Percentiles rank a stretch among this genome's conserved stretches.
Conservation (phyloP, 2,113 vertebrate genomes). For the Thymallus thymallus region DNA sequence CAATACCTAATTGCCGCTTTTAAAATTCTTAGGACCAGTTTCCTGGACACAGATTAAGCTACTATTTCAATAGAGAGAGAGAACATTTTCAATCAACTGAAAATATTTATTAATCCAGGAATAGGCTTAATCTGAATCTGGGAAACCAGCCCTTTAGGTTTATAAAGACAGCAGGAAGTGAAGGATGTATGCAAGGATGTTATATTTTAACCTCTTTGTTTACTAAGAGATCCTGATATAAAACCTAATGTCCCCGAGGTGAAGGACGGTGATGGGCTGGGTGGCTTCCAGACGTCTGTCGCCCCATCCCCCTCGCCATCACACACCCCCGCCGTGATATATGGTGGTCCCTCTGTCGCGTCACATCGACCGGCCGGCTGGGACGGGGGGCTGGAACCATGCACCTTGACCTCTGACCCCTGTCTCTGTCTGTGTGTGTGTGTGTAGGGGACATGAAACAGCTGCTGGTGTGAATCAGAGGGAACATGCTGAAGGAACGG, state of each 20-base stretch:
- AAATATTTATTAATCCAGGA: no score
- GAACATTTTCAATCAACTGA: no score
- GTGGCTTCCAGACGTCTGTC: slow-evolving; percentile 34
- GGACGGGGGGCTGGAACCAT: slow-evolving; percentile 51
- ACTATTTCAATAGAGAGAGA: no score
- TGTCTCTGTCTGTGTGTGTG: slow-evolving; percentile 25
- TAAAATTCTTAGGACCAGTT: no score
- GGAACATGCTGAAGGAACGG: slow-evolving; percentile 90
- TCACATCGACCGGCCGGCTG: slow-evolving; percentile 71
- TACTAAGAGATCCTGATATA: no score
- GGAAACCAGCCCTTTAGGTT: no score
- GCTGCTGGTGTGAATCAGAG: slow-evolving; percentile 93
- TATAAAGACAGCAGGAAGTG: no score
- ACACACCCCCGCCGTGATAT: background rate
- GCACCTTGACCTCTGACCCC: slow-evolving; percentile 71
- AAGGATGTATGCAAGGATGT: no score
- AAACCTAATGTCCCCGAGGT: slow-evolving; percentile 33
- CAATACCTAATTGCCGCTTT: no score
- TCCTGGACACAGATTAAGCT: background rate
- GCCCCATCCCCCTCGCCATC: slow-evolving; percentile 40
- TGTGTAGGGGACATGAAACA: slow-evolving; percentile 89
- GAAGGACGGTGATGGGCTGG: slow-evolving; percentile 38
- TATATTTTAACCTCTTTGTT: no score
- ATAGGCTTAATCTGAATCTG: no score
- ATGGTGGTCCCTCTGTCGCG: slow-evolving; percentile 62